Conservation (phyloP, 2,888 invertebrate genomes). For the Physocephala rufipes region DNA sequence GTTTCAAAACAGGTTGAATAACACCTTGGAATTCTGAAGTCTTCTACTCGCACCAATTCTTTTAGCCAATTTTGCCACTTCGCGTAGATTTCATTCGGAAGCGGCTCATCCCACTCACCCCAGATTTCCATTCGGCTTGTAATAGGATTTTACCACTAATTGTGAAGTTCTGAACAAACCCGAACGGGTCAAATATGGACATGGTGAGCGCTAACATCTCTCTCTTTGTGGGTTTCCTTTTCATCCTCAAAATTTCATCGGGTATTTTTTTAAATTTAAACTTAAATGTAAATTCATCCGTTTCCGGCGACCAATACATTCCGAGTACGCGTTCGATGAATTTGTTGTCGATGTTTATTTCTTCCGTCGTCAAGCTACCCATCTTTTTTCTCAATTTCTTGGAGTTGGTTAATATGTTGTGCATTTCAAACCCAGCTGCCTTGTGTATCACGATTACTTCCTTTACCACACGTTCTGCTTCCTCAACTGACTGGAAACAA, state of each 20-base stretch:
- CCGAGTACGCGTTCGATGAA: constrained; percentile 30
- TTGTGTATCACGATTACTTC: constrained; percentile 36
- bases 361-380: neutral
- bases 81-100: constrained; percentile 32
- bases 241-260: constrained; percentile 12
- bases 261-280: constrained; percentile 35
- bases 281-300: constrained; percentile 29
- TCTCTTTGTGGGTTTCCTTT: constrained; percentile 38
- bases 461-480: constrained; percentile 29
- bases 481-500: constrained; percentile 34
- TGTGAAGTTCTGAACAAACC: constrained; percentile 35
- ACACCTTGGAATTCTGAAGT: constrained; percentile 38
- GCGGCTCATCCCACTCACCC: constrained; percentile 37
- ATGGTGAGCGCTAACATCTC: constrained; percentile 37
- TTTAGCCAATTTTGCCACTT: constrained; percentile 29
- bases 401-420: constrained; percentile 4
- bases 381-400: neutral
- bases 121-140: constrained; percentile 37
- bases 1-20: constrained; percentile 34
- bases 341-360: neutral
- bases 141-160: constrained; percentile 36
- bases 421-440: constrained; percentile 34
- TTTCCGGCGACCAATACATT: constrained; percentile 32
- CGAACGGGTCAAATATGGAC: constrained; percentile 34
- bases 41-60: constrained; percentile 25